Conservation (phyloP, 2,888 invertebrate genomes). For the Limnephilus lunatus region DNA sequence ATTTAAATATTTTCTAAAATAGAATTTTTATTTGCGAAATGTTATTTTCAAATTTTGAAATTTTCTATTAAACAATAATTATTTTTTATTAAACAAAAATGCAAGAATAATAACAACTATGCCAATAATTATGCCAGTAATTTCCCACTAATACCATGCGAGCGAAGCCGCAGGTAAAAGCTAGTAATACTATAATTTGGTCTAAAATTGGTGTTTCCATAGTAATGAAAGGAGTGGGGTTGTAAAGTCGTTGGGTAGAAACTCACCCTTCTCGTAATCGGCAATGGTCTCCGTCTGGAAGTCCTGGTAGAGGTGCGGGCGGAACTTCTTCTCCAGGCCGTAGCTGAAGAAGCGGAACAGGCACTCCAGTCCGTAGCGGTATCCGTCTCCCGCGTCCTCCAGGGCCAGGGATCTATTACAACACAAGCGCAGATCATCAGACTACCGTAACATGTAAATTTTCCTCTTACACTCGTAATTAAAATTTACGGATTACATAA, state of each 20-base stretch:
- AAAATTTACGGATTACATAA: too few relatives aligned
- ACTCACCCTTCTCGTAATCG: slow-evolving; percentile 90
- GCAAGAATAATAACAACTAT: too few relatives aligned
- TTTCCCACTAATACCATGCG: too few relatives aligned
- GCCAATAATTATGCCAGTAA: too few relatives aligned
- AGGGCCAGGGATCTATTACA: slow-evolving; percentile 84
- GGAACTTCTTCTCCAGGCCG: slow-evolving; percentile 96
- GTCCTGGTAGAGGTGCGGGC: slow-evolving; percentile 96
- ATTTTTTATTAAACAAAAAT: too few relatives aligned
- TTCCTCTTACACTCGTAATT: neutral
- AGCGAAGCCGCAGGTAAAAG: too few relatives aligned
- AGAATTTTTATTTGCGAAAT: too few relatives aligned
- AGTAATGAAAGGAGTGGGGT: neutral
- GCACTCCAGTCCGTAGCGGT: slow-evolving; percentile 91
- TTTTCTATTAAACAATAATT: too few relatives aligned
- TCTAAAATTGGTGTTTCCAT: too few relatives aligned
- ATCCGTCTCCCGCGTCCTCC: slow-evolving; percentile 94
- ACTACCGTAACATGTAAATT: neutral
- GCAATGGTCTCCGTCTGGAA: slow-evolving; percentile 95
- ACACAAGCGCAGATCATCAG: neutral
- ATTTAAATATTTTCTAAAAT: too few relatives aligned
- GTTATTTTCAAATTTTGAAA: too few relatives aligned
- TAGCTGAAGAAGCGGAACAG: slow-evolving; percentile 98
- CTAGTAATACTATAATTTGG: too few relatives aligned
- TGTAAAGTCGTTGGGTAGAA: neutral